Evolutionary conservation across 1,140 invertebrate species (phyloP), one percentile per base, ranked within the genome.

Genomic region (Ladona fulva): DNA sequence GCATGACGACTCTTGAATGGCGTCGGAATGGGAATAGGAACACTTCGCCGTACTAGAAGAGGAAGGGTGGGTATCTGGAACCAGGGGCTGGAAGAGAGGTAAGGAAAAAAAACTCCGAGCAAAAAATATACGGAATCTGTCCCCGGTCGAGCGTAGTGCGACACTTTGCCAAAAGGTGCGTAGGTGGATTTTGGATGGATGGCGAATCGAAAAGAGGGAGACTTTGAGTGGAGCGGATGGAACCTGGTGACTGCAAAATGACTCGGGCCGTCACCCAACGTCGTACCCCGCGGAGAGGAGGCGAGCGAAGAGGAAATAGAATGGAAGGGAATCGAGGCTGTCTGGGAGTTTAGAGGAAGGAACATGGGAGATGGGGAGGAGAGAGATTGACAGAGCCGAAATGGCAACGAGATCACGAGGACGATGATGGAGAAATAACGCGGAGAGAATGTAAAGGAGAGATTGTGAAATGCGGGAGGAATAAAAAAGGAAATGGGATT

Each of bases 221-320:
- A 66, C 52, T 66, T 66, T 66, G 52, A 66, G 52, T 66, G 52
- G 44, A 52, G 44, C 44, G 44, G 44, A 52, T 52, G 44, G 52
- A 66, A 66, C 16, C 12, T 66, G 52, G 52, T 66, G 52, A 66
- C 52, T 3, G 52, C 52, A 22, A 66, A 66, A 66, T 66, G 52
- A 66, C 52, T 66, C 52, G 52, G 52, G 44, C 44, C 44, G 44
- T 52, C 44, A 52, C 44, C 44, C 44, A 19, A 19, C 10, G 44
- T 52, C 19, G 44, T 52, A 52, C 44, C 44, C 44, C 44, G 44
- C 44, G 10, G 44, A 19, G 44, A 52, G 44, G 19, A 52, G 44
- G 44, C 19, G 44, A 11, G 44, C 10, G 19, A 52, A 10, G 52
- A 22, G 52, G 52, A 66, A 19, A 22, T 66, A 22, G 52, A 22